Evolutionary conservation across 2,888 invertebrate species (phyloP), one percentile per base, ranked within the genome.

Genomic region (Hyppa rectilinea): DNA sequence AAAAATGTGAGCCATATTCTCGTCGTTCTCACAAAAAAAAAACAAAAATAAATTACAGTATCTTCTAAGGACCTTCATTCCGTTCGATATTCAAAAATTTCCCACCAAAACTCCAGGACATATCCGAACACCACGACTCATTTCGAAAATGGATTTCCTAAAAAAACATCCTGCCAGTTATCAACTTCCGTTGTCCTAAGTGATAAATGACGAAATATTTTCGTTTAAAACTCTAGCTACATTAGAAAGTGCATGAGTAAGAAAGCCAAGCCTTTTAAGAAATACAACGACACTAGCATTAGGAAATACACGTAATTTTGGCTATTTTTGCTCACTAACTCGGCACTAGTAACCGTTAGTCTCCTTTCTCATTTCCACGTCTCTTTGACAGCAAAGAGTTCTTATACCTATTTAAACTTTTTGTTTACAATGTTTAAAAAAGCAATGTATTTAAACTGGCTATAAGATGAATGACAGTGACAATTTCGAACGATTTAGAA

Each of bases 211-310:
- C 14, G 34, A 66, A 67, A 75, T 72, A 50, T 71, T 71, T 74
- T 66, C 55, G 63, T 75, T 78, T 60, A 61, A 72, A 76, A 66
- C 31, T 55, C 31, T 36, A 45, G 49, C 53, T 53, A 60, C 71
- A 78, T 83, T 82, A 76, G 84, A 83, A 83, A 83, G 84, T 72
- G 59, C 40, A 61, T 71, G 75, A 78, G 66, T 75, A 78, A 74
- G 59, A 61, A 61, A 64, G 67, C 70, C 62, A 62, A 78, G 68
- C 79, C 74, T 78, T 73, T 40, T 63, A 63, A 59, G 55, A 65
- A 72, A 74, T 66, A 67, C 70, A 75, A 66, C 61, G 31, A 53
- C 50, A 55, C 47, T 58, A 29, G 20, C 50, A 26, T 76, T 74
- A 62, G 53, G 75, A 76, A 76, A 75, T 71, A 76, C 40, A 67